Evolutionary conservation across 2,797 vertebrate genomes (phyloP).

Genomic region (Arremon brunneinucha): DNA sequence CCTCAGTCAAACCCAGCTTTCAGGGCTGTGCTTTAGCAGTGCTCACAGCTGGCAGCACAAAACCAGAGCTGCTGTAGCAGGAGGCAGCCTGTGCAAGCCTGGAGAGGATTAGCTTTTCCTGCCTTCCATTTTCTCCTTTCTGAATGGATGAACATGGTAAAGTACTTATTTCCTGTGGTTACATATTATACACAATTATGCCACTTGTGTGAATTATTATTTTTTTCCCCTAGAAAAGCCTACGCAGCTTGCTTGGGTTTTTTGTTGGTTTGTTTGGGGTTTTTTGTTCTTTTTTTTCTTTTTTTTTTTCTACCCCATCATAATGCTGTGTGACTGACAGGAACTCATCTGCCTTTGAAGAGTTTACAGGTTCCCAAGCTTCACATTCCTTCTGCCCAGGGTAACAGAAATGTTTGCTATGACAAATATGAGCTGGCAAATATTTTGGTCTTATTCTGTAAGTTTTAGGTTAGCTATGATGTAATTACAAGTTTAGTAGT

Average conservation of each 20-base stretch:
- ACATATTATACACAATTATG: constrained; percentile 39
- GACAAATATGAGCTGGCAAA: not conserved
- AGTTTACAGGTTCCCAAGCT: not conserved
- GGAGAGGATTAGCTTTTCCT: not conserved
- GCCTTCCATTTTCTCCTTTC: constrained; percentile 37
- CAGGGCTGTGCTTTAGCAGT: not conserved
- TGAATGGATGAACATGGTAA: not conserved
- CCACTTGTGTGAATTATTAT: not conserved
- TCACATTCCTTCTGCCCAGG: not conserved
- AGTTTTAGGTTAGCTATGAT: not conserved
- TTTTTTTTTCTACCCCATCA: not conserved
- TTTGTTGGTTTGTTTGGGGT: not conserved
- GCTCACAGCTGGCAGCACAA: not conserved
- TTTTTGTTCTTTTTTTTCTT: not conserved
- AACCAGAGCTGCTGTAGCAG: not conserved
- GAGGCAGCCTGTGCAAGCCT: not conserved
- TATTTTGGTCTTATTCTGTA: not conserved
- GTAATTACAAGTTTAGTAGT: not conserved
- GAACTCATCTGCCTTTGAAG: not conserved
- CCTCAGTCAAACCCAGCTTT: not conserved
- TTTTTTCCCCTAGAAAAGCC: not conserved
- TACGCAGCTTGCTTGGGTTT: not conserved
- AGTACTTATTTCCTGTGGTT: constrained; percentile 40
- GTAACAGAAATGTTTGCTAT: not conserved
- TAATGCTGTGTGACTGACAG: not conserved